Evolutionary conservation across 2,888 invertebrate species (phyloP), one percentile per base, ranked within the genome.

Genomic region (Isotomurus palustris): DNA sequence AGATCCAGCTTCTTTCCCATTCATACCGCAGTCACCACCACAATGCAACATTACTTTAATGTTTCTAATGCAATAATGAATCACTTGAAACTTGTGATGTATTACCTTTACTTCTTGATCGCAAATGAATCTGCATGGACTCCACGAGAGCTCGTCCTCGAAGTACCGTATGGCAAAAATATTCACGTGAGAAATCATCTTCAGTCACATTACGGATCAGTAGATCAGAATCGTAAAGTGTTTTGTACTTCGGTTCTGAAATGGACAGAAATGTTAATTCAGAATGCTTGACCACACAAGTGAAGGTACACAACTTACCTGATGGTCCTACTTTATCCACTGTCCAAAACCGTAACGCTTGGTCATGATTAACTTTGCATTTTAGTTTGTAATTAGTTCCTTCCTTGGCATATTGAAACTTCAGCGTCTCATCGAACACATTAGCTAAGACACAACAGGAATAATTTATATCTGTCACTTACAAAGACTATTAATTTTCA

Each of bases 241-340:
- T 50, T 50, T 50, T 36, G 19, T 22, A 50, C 22, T 50, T 50
- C 3, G 50, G 24, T 38, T 35, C 50, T 50, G n/a, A 43, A 43
- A 43, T 43, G 6, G 6, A 22, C 24, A 22, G 24, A 43, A 40
- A 40, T 8, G 32, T 32, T 32, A 32, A 14, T 32, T 32, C 14
- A 32, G 8, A 32, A 32, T 10, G 32, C 32, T 32, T 32, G 32
- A 14, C 14, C 8, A 32, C n/a, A n/a, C n/a, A n/a, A n/a, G n/a
- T n/a, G n/a, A n/a, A n/a, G n/a, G n/a, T n/a, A n/a, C n/a, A n/a
- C n/a, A n/a, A n/a, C n/a, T 40, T 40, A 43, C 43, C 43, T 8
- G 21, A 21, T 3, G 43, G 43, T 24, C 21, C 43, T 6, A 14
- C n/a, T 3, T 25, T 40, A 50, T 50, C 50, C 4, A 50, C 50